These are phyloP conservation scores for Tetragonisca angustula DNA, from an alignment of 2,888 invertebrate species.

Conservation along the genomic window DNA sequence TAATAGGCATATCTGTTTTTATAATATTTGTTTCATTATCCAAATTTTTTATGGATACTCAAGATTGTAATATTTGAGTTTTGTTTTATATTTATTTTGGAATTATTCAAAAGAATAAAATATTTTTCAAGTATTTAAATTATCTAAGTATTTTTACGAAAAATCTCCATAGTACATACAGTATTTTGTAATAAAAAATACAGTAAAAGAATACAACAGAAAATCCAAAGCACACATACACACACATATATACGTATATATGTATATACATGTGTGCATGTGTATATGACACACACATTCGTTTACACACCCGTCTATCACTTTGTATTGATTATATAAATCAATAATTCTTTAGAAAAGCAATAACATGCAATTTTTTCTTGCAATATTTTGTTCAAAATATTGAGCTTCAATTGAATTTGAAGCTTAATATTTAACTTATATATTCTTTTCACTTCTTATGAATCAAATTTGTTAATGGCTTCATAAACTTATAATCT, in stretches of 20 bases:
- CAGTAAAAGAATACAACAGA: constrained; percentile 60
- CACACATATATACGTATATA: background rate
- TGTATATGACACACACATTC: constrained; percentile 50
- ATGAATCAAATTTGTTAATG: constrained; percentile 1
- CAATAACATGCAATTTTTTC: constrained; percentile 30
- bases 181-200: constrained; percentile 44
- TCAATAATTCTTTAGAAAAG: constrained; percentile 35
- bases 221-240: constrained; percentile 31
- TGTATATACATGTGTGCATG: constrained; percentile 6
- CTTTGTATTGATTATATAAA: constrained; percentile 17
- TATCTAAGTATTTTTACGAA: constrained; percentile 15
- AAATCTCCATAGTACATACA: constrained; percentile 22
- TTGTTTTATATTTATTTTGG: background rate
- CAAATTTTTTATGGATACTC: constrained; percentile 28
- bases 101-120: constrained; percentile 28
- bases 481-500: background rate
- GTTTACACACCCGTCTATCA: constrained; percentile 45
- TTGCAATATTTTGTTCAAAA: constrained; percentile 3
- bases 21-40: background rate
- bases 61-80: constrained; percentile 22
- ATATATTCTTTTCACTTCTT: constrained; percentile 13
- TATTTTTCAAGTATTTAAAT: constrained; percentile 12
- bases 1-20: background rate
- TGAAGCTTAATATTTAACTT: constrained; percentile 8
- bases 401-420: background rate